Evolutionary conservation across 2,113 vertebrate species (phyloP), one percentile per base, ranked within the genome.

Genomic region (Rhizomys pruinosus): DNA sequence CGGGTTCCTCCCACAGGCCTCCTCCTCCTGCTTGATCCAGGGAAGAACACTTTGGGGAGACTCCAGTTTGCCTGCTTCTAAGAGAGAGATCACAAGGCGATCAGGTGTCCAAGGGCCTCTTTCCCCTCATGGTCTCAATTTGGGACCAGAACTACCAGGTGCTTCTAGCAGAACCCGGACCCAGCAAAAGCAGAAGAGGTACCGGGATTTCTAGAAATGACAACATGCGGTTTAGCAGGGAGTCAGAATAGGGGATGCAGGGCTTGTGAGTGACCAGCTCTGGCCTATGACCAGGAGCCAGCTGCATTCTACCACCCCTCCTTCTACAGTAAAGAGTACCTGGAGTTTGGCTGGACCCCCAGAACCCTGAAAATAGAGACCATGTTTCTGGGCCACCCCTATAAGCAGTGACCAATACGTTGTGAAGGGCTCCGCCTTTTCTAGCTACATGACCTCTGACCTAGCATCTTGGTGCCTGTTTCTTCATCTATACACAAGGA

Each of bases 21-120:
- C 96, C 20, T 98, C 97, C 94, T 98, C 97, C 94, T 98, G 97
- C 87, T 98, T 98, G 94, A 98, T 98, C 97, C 97, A 96, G 1
- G 97, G 97, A 55, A 96, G 94, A 80, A 97, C 96, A 84, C 96
- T 97, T 1, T 96, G 97, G 0, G 97, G 88, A 0, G 98, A 96
- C 77, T 94, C 97, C 81, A 97, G 94, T 8, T 95, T 89, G 0
- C 96, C 97, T 0, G 97, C 55, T 0, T 97, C 97, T 97, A 84
- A 0, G 74, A 79, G 57, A 94, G 71, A 91, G 29, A 52, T 42
- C 42, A 59, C 12, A 3, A 25, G 64, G 64, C 2, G 16, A 42
- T 25, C 85, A n/a, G 59, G 55, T 29, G 37, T 32, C 39, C 39
- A 61, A 0, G 15, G 61, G 69, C 4, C 34, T 74, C 8, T 27